Conservation (phyloP, 2,113 vertebrate genomes). For the Albula glossodonta region DNA sequence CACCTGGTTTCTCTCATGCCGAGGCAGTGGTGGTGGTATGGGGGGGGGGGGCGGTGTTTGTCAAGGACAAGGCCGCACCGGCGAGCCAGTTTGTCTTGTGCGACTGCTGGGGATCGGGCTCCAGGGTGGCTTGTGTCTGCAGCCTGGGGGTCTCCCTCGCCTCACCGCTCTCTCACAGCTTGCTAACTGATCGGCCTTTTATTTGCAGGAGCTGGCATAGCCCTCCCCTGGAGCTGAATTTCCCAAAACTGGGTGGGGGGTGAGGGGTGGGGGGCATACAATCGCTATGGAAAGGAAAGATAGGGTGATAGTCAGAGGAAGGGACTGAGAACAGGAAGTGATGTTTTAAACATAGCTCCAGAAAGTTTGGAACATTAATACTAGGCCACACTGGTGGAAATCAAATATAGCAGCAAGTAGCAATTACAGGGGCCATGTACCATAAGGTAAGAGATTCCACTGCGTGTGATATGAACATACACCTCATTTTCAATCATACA, state of each 20-base stretch:
- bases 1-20: constrained; percentile 21
- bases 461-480: no score
- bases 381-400: constrained; percentile 30
- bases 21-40: background rate
- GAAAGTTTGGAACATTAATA: constrained; percentile 52
- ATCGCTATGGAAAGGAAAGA: constrained; percentile 57
- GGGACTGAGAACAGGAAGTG: constrained; percentile 69
- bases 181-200: constrained; percentile 20
- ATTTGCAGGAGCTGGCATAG: background rate
- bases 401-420: no score
- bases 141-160: background rate
- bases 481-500: background rate
- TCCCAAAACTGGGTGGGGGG: background rate
- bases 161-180: background rate
- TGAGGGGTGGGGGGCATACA: background rate
- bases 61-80: constrained; percentile 30
- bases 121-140: constrained; percentile 23
- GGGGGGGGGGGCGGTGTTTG: constrained; percentile 1
- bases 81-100: constrained; percentile 15
- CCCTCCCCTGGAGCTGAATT: no score
- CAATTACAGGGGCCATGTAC: no score
- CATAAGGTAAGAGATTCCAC: no score
- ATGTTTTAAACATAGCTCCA: constrained; percentile 67
- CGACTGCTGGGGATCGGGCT: constrained; percentile 5
- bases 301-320: constrained; percentile 51